Percentiles rank a stretch among this genome's conserved stretches.
Evolutionary conservation across 2,797 vertebrate genomes (phyloP).

Genomic region (Diplodus puntazzo): DNA sequence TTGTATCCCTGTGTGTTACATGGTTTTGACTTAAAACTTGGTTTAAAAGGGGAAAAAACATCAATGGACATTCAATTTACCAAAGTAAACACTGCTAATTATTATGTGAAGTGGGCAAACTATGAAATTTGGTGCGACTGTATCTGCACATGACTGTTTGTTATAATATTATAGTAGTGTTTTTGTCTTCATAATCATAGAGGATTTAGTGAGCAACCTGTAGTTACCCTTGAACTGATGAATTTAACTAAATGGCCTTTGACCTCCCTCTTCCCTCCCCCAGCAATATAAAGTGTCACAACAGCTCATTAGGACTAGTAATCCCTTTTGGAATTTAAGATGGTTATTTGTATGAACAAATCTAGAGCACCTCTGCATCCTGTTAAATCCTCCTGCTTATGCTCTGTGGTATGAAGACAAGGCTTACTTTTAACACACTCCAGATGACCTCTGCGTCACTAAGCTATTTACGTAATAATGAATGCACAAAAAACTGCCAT

Average conservation of each 20-base stretch:
- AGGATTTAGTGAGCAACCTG: constrained; percentile 14
- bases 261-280: constrained; percentile 13
- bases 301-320: constrained; percentile 63
- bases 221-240: constrained; percentile 12
- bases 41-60: neutral
- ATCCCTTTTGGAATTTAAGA: constrained; percentile 67
- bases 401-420: constrained; percentile 54
- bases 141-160: neutral
- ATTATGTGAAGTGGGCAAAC: constrained; percentile 1
- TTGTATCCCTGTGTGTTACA: neutral
- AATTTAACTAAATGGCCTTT: constrained; percentile 37
- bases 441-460: constrained; percentile 48
- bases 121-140: neutral
- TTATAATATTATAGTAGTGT: neutral
- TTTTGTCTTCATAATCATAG: neutral
- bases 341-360: constrained; percentile 62
- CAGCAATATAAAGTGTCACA: constrained; percentile 52
- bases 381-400: constrained; percentile 53
- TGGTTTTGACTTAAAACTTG: constrained; percentile 3
- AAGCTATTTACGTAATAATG: constrained; percentile 60
- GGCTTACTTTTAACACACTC: constrained; percentile 45
- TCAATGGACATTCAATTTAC: neutral
- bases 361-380: constrained; percentile 46
- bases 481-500: constrained; percentile 35
- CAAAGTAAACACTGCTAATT: neutral